Evolutionary conservation across 1,140 invertebrate species (phyloP).

Genomic region (Conus betulinus): DNA sequence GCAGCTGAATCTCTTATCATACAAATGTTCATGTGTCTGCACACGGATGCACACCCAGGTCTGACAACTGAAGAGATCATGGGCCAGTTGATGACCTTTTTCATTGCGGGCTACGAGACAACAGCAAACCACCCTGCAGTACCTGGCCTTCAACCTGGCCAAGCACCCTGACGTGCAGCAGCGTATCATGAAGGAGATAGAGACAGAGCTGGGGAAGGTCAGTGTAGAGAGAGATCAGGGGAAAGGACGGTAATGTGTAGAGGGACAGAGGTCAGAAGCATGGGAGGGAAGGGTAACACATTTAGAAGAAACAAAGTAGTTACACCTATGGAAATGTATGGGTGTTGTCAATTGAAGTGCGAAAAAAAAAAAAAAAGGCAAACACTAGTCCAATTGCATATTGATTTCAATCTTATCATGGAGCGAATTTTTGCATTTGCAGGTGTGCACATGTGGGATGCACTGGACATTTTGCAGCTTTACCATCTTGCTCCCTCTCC

Average conservation of each 20-base stretch:
- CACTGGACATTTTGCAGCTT: no score
- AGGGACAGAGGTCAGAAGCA: not conserved
- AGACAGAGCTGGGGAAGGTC: slow-evolving; percentile 48
- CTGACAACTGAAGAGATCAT: slow-evolving; percentile 80
- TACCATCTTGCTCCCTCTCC: no score
- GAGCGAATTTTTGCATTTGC: no score
- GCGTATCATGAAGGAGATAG: slow-evolving; percentile 45
- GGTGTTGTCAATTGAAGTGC: no score
- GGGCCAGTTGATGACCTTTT: slow-evolving; percentile 82
- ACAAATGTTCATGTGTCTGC: no score
- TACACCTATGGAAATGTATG: slow-evolving; percentile 5
- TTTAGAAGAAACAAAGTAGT: slow-evolving; percentile 29
- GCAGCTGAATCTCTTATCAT: no score
- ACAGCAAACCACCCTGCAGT: slow-evolving; percentile 76
- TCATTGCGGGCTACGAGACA: slow-evolving; percentile 79
- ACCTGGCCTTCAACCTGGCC: slow-evolving; percentile 79
- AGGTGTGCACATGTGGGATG: no score
- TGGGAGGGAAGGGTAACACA: not conserved
- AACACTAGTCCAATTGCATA: no score
- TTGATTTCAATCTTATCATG: no score
- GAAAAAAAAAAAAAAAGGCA: no score
- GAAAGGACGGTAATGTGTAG: not conserved
- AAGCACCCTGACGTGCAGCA: slow-evolving; percentile 68
- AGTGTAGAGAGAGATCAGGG: slow-evolving; percentile 30
- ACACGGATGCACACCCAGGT: slow-evolving; percentile 27